phyloP scores from a whole-genome alignment of 2,797 vertebrate species.

The Scleropages formosus region DNA sequence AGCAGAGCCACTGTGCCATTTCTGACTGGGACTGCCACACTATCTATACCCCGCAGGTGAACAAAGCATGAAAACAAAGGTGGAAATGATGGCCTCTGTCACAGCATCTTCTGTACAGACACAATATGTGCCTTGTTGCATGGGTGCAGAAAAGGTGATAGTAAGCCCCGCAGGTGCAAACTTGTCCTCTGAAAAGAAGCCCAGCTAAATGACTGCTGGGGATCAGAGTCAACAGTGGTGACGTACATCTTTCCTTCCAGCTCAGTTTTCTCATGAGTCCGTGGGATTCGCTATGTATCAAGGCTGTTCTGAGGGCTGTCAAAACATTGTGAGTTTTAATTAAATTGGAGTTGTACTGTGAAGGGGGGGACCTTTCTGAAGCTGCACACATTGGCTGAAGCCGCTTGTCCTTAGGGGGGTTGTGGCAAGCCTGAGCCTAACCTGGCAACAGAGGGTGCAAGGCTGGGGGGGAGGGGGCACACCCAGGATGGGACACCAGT shows the following conservation, averaged over 20 bases:
- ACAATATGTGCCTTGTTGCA: neutral
- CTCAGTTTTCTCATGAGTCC: neutral
- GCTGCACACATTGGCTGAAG: too few relatives aligned
- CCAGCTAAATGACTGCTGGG: neutral
- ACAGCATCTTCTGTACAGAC: neutral
- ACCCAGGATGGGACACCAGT: too few relatives aligned
- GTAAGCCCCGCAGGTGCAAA: conserved; percentile 7
- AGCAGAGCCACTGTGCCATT: neutral
- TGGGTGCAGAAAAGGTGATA: neutral
- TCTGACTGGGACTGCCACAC: too few relatives aligned
- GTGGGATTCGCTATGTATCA: neutral
- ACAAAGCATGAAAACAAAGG: conserved; percentile 19
- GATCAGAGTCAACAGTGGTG: neutral
- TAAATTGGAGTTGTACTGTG: conserved; percentile 84
- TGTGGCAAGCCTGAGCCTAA: too few relatives aligned
- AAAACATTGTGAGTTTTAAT: conserved; percentile 86
- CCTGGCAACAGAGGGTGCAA: too few relatives aligned
- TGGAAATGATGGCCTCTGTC: neutral
- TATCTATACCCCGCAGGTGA: too few relatives aligned
- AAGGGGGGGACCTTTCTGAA: conserved; percentile 80
- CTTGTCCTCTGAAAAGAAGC: neutral
- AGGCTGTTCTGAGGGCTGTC: conserved; percentile 65
- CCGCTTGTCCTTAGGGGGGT: too few relatives aligned
- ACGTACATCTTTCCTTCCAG: neutral
- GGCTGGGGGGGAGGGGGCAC: too few relatives aligned